phyloP scores from a whole-genome alignment of 2,113 vertebrate genomes.

The Synodontis membranacea region DNA sequence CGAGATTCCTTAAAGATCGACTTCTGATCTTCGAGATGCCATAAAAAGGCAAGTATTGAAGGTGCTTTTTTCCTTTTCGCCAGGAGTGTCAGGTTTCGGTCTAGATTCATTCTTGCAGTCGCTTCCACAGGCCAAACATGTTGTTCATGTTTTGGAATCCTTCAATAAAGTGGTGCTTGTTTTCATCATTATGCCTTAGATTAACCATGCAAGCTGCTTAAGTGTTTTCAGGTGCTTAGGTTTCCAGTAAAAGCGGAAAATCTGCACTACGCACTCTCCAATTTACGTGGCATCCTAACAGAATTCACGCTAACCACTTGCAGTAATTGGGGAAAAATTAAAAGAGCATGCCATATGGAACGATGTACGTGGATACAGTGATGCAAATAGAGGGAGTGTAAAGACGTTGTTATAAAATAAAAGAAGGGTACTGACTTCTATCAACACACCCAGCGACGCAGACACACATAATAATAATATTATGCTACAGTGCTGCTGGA shows the following conservation, averaged over 20 bases:
- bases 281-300: not conserved
- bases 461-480: no score
- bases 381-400: not conserved
- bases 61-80: not conserved
- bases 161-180: not conserved
- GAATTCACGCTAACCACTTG: not conserved
- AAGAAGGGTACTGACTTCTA: not conserved
- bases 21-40: no score
- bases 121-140: not conserved
- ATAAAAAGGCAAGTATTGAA: not conserved
- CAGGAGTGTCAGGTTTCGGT: no score
- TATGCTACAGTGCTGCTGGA: not conserved
- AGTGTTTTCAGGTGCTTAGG: not conserved
- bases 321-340: not conserved
- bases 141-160: not conserved
- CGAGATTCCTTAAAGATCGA: not conserved
- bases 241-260: conserved; percentile 1
- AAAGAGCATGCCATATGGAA: not conserved
- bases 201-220: not conserved
- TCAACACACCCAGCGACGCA: not conserved
- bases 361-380: not conserved
- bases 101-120: no score
- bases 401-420: not conserved
- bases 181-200: not conserved
- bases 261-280: not conserved